Evolutionary conservation across 1,140 invertebrate species (phyloP), one percentile per base, ranked within the genome.

Genomic region (Venturia canescens): DNA sequence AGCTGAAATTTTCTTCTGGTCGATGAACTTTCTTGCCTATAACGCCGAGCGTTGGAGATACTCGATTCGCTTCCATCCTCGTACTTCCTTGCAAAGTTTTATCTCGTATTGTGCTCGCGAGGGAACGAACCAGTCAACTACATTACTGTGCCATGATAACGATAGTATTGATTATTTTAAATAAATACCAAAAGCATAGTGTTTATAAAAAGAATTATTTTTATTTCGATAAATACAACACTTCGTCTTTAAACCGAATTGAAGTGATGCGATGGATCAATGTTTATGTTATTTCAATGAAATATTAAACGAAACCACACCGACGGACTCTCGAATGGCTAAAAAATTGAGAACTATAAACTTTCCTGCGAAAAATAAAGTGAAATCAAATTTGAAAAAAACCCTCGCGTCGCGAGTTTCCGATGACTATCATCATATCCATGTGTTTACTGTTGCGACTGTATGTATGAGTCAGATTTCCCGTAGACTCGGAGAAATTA

Each of bases 381-480:
- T n/a, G n/a, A 53, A 53, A 53, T 3, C 7, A 53, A 53, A 53
- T 53, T 5, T 5, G 11, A 53, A 53, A 53, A 53, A 53, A 53
- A 7, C 31, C 3, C 31, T 34, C 31, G 31, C 31, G 31, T 34
- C 31, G 31, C 31, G 50, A 27, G 34, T 48, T 71, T 48, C 44
- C 69, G 69, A 48, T 48, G 69, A 71, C 69, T 71, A 71, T 71
- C 69, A 71, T 71, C 69, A 71, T 71, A 71, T 71, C 69, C 69
- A 34, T 34, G 69, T 71, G 44, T 16, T 53, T 53, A 53, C 50
- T n/a, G 50, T 53, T n/a, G 50, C 50, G 50, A 53, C 50, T 71
- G 15, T 38, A 34, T 23, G 34, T 34, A 15, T n/a, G 34, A 44
- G 34, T n/a, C 5, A 71, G n/a, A 38, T 71, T 38, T 44, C 4